Base-by-base conservation (phyloP, 92 coral and sea anemone species). In the Diadumene lineata region DNA sequence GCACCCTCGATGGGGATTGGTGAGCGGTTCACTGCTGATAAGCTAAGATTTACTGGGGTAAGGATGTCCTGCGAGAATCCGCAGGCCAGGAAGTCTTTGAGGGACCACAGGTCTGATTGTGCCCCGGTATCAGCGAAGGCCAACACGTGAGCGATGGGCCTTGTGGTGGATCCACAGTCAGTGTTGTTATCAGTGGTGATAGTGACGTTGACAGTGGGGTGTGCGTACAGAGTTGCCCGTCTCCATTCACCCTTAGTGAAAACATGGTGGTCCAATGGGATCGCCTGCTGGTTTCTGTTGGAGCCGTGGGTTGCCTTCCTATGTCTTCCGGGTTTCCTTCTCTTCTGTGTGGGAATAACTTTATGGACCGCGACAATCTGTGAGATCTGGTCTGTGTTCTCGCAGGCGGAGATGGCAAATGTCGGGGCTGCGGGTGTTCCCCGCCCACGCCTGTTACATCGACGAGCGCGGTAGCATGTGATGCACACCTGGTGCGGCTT, bases 1-100 rank as follows among this genome's bases (percentile, higher is more conserved):
- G 90, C 92, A 1, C 90, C 90, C 66, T 79, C 89, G n/a, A 87
- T 90, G 27, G 87, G 27, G 65, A 90, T 90, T 72, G 92, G 87
- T 24, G 87, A 90, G 84, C 87, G 89, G 89, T 76, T n/a, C n/a
- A n/a, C n/a, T n/a, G n/a, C n/a, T n/a, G n/a, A n/a, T n/a, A n/a
- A n/a, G n/a, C n/a, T n/a, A 1, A 84, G 46, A 1, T 62, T 43
- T 38, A 88, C 50, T 9, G 89, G 92, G 28, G 38, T 78, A 1
- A 87, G 85, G 79, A 73, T 61, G 2, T 78, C 85, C 11, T 79
- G 92, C 7, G 78, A 78, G 74, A 85, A 78, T n/a, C 90, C 83
- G 22, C 82, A 43, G 58, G 88, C 79, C 18, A 82, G 69, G 80
- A 71, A 89, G 56, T 81, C 85, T 22, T 13, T 23, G 64, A 85